Conservation (phyloP, 2,888 invertebrate species). For the Aphrophora alni region DNA sequence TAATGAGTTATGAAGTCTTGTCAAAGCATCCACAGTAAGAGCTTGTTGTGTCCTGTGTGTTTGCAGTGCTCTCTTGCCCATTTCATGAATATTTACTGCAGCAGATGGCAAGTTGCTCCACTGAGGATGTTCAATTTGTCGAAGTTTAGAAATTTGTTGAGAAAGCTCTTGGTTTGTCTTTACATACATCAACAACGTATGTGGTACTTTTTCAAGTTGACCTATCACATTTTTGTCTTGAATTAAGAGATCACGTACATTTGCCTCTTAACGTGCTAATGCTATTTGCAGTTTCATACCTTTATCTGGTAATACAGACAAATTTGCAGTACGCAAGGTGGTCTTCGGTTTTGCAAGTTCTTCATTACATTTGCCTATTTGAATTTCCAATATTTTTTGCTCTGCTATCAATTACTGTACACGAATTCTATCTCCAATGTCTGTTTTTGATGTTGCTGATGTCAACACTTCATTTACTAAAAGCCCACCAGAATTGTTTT, state of each 20-base stretch:
- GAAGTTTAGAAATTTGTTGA: too few relatives aligned
- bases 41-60: constrained; percentile 72
- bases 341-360: background rate
- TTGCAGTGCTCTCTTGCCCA: constrained; percentile 62
- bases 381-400: background rate
- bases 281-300: constrained; percentile 56
- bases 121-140: constrained; percentile 16
- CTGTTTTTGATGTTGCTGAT: background rate
- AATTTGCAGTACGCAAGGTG: constrained; percentile 52
- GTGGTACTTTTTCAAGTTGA: constrained; percentile 61
- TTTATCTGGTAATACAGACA: constrained; percentile 66
- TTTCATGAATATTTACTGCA: constrained; percentile 32
- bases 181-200: constrained; percentile 48
- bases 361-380: background rate
- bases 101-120: constrained; percentile 22
- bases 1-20: constrained; percentile 73
- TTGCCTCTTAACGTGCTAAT: constrained; percentile 5
- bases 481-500: too few relatives aligned
- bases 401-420: background rate
- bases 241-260: constrained; percentile 10
- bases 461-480: too few relatives aligned
- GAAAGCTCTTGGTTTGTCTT: constrained; percentile 55
- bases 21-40: constrained; percentile 73
- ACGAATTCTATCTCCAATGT: background rate
- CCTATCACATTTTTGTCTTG: constrained; percentile 58